Evolutionary conservation across 53 echinoderm and acorn worm species (phyloP).

Genomic region (Hippasteria phrygiana): DNA sequence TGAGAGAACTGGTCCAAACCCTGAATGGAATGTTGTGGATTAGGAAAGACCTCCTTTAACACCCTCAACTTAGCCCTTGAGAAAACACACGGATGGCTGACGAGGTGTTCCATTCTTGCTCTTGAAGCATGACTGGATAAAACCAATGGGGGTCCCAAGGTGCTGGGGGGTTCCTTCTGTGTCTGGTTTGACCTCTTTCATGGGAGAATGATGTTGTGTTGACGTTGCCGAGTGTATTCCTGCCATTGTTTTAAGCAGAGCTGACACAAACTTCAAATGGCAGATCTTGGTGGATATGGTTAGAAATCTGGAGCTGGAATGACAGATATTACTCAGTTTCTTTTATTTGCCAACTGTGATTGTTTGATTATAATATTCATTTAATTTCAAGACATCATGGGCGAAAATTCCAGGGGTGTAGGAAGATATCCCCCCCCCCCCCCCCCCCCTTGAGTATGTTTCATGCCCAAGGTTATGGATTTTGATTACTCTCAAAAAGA

Average conservation of each 20-base stretch:
- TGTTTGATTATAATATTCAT: not conserved
- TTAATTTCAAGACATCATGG: no score
- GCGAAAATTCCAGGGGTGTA: no score
- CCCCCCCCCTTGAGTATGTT: no score
- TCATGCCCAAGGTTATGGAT: no score
- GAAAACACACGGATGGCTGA: conserved; percentile 86
- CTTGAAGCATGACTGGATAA: conserved; percentile 91
- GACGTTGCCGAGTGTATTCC: not conserved
- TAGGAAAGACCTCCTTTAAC: conserved; percentile 72
- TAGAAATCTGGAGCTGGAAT: not conserved
- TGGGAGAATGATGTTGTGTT: not conserved
- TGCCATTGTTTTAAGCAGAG: not conserved
- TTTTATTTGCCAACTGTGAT: not conserved
- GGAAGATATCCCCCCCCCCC: no score
- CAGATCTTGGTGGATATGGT: not conserved
- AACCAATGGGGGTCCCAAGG: conserved; percentile 76
- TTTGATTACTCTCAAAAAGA: no score
- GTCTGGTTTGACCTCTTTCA: not conserved
- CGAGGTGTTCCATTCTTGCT: conserved; percentile 96
- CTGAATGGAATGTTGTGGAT: conserved; percentile 87
- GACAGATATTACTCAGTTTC: not conserved
- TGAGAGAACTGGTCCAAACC: conserved; percentile 88
- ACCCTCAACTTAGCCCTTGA: conserved; percentile 83
- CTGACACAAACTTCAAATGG: not conserved
- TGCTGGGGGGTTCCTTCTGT: not conserved